Base-by-base conservation (phyloP, 2,797 vertebrate genomes). In the Apogon talboti region DNA sequence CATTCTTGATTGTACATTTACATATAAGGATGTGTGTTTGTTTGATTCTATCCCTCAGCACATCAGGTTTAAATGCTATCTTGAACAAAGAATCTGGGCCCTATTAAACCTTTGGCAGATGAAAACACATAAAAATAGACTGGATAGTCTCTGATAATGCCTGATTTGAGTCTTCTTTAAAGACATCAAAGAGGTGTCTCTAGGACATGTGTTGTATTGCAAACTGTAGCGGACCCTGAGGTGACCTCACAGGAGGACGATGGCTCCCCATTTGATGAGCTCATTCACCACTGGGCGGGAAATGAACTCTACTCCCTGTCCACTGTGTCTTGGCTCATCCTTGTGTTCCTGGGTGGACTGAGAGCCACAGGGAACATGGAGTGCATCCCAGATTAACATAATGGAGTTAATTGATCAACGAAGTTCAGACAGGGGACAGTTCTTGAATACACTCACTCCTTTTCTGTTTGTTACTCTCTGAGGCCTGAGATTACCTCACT, bases 341-440 rank as follows among this genome's bases (percentile, higher is more conserved):
- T 44, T 4, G 30, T 62, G 82, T 71, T 82, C 71, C 68, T 83
- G 80, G 51, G 66, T 87, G 75, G 65, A 87, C 78, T 74, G 74
- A 64, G 76, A 85, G 82, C 82, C 59, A 81, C 76, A 75, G 80
- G 74, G 86, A 87, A 90, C 85, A 89, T 87, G 86, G 85, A 88
- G 80, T 84, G 72, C 84, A 87, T 87, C 82, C 87, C 77, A 89
- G 85, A 89, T 86, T 79, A 88, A 87, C 84, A 89, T 87, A 89
- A 90, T 87, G 79, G 84, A 86, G 77, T 86, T 87, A 90, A 91
- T 89, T 88, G 87, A 89, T 90, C 62, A 82, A 80, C 66, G 79
- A 82, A 77, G 84, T 87, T 85, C 83, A 85, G 69, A 74, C n/a
- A 16, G 79, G 58, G 79, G 81, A 81, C 86, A 85, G 71, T 54